phyloP scores from a whole-genome alignment of 2,888 invertebrate species.

The Diaperis boleti region DNA sequence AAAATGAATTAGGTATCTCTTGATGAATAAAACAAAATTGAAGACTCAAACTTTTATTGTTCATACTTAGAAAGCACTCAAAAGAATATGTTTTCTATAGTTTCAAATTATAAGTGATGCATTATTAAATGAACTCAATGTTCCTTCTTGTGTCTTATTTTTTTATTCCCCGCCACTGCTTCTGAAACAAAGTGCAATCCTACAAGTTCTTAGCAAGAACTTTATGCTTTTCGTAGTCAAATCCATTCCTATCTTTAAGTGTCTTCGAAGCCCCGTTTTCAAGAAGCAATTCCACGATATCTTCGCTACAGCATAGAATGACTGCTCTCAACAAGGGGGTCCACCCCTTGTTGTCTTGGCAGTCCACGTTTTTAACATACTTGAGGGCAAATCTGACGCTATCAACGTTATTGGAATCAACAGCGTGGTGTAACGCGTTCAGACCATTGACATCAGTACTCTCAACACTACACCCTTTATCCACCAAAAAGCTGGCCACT shows the following conservation, averaged over 20 bases:
- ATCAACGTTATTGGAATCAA: slow-evolving; percentile 66
- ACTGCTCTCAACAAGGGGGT: slow-evolving; percentile 72
- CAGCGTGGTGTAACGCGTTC: slow-evolving; percentile 70
- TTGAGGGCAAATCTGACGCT: slow-evolving; percentile 62
- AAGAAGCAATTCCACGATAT: slow-evolving; percentile 66
- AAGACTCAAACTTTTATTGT: too few species aligned
- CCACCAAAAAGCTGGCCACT: slow-evolving; percentile 66
- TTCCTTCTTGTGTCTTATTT: too few species aligned
- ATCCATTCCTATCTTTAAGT: slow-evolving; percentile 55
- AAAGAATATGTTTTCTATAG: too few species aligned
- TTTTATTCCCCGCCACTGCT: too few species aligned
- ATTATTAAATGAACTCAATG: too few species aligned
- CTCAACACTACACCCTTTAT: slow-evolving; percentile 67
- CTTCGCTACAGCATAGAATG: slow-evolving; percentile 65
- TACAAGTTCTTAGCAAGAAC: neutral
- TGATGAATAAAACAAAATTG: too few species aligned
- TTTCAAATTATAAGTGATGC: too few species aligned
- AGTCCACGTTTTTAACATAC: slow-evolving; percentile 63
- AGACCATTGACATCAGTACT: slow-evolving; percentile 67
- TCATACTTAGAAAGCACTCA: too few species aligned
- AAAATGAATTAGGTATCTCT: too few species aligned
- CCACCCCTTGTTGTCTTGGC: slow-evolving; percentile 68
- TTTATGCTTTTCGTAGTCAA: slow-evolving; percentile 55
- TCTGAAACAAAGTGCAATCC: neutral
- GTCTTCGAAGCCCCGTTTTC: slow-evolving; percentile 65